Evolutionary conservation across 1,140 invertebrate species (phyloP).

Genomic region (Octopus sinensis): DNA sequence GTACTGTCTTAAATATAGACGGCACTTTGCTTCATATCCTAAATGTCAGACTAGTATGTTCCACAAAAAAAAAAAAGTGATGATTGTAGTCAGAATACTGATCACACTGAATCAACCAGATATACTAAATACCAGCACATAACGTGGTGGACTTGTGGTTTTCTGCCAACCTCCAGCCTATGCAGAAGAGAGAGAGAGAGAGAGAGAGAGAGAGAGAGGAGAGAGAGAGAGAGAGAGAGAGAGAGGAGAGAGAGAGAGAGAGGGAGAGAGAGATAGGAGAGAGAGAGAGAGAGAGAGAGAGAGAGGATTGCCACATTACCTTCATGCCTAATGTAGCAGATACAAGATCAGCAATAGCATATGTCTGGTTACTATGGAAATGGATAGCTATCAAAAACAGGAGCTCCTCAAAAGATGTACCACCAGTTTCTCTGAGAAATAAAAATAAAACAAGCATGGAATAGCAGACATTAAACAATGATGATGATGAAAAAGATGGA

Average conservation of each 20-base stretch:
- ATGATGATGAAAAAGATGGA: not conserved
- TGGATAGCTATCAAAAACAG: slow-evolving; percentile 92
- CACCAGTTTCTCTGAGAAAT: slow-evolving; percentile 43
- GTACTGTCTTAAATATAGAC: no score
- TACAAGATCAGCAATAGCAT: slow-evolving; percentile 87
- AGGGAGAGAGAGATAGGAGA: not conserved
- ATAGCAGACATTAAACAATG: not conserved
- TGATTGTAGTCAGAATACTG: no score
- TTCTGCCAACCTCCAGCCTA: no score
- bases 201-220: not conserved
- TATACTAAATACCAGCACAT: no score
- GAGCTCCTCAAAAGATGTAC: slow-evolving; percentile 84
- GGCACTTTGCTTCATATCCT: no score
- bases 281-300: not conserved
- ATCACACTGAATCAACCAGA: no score
- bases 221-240: not conserved
- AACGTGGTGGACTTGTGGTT: no score
- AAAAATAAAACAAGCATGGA: not conserved
- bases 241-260: not conserved
- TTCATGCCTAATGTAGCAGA: slow-evolving; percentile 94
- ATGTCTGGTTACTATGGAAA: slow-evolving; percentile 87
- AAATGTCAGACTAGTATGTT: no score
- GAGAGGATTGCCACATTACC: slow-evolving; percentile 59
- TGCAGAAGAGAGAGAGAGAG: not conserved
- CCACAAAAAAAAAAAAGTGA: no score